A percentile compares a stretch with the other conserved stretches of the same genome.
These are phyloP conservation scores for Drymonia ruficornis DNA, from an alignment of 2,888 invertebrate species.

Conservation along the genomic window DNA sequence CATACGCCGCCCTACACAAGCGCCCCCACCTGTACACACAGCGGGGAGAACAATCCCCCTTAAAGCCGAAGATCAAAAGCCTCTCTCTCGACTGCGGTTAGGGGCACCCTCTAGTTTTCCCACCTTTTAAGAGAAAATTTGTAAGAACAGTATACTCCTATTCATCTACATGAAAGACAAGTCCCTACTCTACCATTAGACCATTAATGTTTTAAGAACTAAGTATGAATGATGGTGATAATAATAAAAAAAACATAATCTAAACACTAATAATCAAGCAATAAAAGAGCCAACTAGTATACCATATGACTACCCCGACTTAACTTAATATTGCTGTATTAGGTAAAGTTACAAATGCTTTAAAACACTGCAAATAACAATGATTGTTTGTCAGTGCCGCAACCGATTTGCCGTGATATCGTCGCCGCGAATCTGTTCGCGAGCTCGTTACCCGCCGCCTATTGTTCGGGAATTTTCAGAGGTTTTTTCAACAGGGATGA, in stretches of 20 bases:
- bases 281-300: no score
- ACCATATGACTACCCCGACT: no score
- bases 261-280: no score
- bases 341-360: not conserved
- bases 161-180: no score
- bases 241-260: no score
- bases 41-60: slow-evolving; percentile 40
- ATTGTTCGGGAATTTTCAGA: slow-evolving; percentile 44
- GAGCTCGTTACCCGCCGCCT: slow-evolving; percentile 35
- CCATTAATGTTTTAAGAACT: no score
- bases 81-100: slow-evolving; percentile 33
- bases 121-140: slow-evolving; percentile 22
- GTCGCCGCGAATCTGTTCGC: slow-evolving; percentile 26
- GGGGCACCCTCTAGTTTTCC: slow-evolving; percentile 16
- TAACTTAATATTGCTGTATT: no score
- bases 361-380: slow-evolving; percentile 33
- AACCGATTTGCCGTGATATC: slow-evolving; percentile 34
- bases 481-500: slow-evolving; percentile 25
- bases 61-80: slow-evolving; percentile 51
- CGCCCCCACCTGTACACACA: slow-evolving; percentile 37
- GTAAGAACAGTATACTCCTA: not conserved
- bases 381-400: slow-evolving; percentile 11
- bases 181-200: no score
- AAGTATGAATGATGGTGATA: no score
- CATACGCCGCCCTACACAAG: slow-evolving; percentile 38